These are phyloP conservation scores for Mongoloraphidia duomilia DNA, from an alignment of 2,888 invertebrate genomes.

Conservation along the genomic window DNA sequence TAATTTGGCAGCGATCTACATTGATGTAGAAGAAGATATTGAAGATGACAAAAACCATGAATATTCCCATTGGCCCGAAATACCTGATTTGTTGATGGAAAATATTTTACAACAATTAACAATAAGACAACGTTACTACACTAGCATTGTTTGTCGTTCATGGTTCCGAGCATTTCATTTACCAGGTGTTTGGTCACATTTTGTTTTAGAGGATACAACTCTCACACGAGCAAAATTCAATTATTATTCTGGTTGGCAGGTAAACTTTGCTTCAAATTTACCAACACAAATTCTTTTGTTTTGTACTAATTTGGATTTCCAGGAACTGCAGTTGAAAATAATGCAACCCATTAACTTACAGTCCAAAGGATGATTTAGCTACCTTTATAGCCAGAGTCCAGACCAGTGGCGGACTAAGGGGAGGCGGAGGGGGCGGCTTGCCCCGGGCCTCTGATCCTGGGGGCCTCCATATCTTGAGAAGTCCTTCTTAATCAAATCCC, in stretches of 20 bases:
- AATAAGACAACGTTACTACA: slow-evolving; percentile 55
- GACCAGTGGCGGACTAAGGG: too few species aligned
- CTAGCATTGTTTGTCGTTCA: slow-evolving; percentile 49
- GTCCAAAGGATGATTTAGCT: too few species aligned
- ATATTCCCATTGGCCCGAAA: slow-evolving; percentile 47
- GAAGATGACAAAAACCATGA: slow-evolving; percentile 25
- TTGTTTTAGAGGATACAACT: slow-evolving; percentile 54
- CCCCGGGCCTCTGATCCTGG: too few species aligned
- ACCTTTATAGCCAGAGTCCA: too few species aligned
- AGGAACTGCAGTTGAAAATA: too few species aligned
- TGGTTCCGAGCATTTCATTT: slow-evolving; percentile 60
- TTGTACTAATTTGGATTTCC: too few species aligned
- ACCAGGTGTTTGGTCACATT: slow-evolving; percentile 60
- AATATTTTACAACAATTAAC: slow-evolving; percentile 52
- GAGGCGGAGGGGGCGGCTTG: too few species aligned
- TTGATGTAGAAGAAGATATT: slow-evolving; percentile 30
- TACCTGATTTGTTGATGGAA: slow-evolving; percentile 61
- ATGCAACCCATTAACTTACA: too few species aligned
- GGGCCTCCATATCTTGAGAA: too few species aligned
- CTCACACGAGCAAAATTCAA: slow-evolving; percentile 62
- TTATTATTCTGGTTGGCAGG: slow-evolving; percentile 70
- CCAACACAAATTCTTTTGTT: too few species aligned
- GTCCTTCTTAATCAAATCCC: too few species aligned
- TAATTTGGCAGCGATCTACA: slow-evolving; percentile 30
- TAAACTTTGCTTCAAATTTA: slow-evolving; percentile 15